Evolutionary conservation across 1,140 invertebrate genomes (phyloP).

Genomic region (Drosophila parabipectinata): DNA sequence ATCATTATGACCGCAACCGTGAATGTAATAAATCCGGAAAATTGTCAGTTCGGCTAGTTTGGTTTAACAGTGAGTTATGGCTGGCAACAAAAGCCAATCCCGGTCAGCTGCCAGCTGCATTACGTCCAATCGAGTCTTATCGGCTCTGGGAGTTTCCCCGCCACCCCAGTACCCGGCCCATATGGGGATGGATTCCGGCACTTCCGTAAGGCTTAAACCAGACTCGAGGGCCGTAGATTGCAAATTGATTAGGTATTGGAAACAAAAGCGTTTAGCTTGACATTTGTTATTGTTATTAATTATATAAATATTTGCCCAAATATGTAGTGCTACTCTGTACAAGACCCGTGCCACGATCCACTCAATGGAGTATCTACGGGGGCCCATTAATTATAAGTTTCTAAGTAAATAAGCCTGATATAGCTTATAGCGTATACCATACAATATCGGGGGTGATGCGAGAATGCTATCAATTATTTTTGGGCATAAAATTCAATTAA

Average conservation of each 20-base stretch:
- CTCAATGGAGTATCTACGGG: conserved; percentile 53
- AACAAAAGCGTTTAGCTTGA: conserved; percentile 22
- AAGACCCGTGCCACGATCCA: conserved; percentile 43
- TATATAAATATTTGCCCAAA: conserved; percentile 39
- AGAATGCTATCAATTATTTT: conserved; percentile 48
- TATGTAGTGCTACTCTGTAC: conserved; percentile 36
- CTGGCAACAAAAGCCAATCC: conserved; percentile 34
- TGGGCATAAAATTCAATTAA: conserved; percentile 62
- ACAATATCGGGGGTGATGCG: conserved; percentile 27
- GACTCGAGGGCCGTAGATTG: conserved; percentile 11
- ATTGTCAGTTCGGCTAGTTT: conserved; percentile 31
- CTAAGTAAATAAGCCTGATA: conserved; percentile 58
- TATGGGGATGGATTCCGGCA: conserved; percentile 14
- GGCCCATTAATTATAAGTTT: conserved; percentile 50
- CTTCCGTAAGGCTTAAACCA: conserved; percentile 20
- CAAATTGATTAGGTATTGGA: conserved; percentile 17
- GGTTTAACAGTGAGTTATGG: conserved; percentile 54
- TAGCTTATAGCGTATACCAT: conserved; percentile 52
- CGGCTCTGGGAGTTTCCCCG: conserved; percentile 1
- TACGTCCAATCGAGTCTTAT: conserved; percentile 32
- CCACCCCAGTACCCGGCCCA: background rate
- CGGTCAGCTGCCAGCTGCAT: conserved; percentile 38
- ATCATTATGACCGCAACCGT: conserved; percentile 6
- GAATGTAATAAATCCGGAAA: conserved; percentile 20
- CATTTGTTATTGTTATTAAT: conserved; percentile 24